Conservation (phyloP, 1,140 invertebrate genomes). For the Camponotus vicinus region DNA sequence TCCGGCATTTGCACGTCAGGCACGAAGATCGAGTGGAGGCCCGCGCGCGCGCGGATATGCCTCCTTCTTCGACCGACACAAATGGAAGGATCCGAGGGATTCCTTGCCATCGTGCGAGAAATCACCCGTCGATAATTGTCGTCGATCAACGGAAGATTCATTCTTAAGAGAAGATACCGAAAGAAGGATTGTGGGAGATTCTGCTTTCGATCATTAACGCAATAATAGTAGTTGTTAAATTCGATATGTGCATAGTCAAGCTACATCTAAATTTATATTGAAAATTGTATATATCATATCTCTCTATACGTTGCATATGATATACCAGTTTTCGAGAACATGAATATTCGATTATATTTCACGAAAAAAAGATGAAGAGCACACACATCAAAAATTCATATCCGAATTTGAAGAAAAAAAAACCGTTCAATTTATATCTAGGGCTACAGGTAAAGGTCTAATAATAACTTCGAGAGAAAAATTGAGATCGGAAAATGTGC, state of each 20-base stretch:
- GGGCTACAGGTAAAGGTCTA: not conserved
- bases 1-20: slow-evolving; percentile 77
- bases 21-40: slow-evolving; percentile 76
- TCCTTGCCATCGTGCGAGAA: slow-evolving; percentile 16
- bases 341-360: not conserved
- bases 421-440: not conserved
- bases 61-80: slow-evolving; percentile 62
- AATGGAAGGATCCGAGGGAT: slow-evolving; percentile 68
- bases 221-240: not conserved
- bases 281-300: not conserved
- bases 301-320: not conserved
- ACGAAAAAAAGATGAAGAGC: not conserved
- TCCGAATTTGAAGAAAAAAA: not conserved
- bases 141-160: not conserved
- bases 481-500: not conserved
- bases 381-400: not conserved
- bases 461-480: slow-evolving; percentile 30
- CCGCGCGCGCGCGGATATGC: slow-evolving; percentile 49
- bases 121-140: not conserved
- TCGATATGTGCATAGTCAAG: not conserved
- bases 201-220: not conserved
- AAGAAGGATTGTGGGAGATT: not conserved
- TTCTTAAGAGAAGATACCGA: not conserved
- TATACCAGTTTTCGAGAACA: not conserved
- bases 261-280: not conserved